phyloP scores from a whole-genome alignment of 1,140 invertebrate species.

The Drosophila hydei region DNA sequence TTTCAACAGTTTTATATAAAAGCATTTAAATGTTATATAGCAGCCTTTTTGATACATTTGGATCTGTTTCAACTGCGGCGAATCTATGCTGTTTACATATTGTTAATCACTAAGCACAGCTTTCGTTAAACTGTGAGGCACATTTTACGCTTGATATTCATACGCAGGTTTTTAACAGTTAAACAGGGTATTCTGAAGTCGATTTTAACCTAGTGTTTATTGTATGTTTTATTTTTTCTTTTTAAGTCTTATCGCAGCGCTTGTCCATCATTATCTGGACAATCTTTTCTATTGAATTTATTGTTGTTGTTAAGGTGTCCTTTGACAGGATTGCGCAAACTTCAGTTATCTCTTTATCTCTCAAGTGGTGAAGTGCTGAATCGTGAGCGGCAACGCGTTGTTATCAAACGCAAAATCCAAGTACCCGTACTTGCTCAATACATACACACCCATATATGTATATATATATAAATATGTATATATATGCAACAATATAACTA shows the following conservation, averaged over 20 bases:
- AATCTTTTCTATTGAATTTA: background rate
- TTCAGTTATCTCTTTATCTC: slow-evolving; percentile 33
- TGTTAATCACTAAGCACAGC: no score
- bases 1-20: no score
- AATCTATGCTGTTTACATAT: no score
- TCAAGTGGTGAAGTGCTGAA: slow-evolving; percentile 15
- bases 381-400: slow-evolving; percentile 25
- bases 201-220: background rate
- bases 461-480: background rate
- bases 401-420: slow-evolving; percentile 20
- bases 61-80: no score
- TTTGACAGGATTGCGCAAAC: slow-evolving; percentile 14
- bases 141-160: no score
- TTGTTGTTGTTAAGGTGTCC: background rate
- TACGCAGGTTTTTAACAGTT: no score
- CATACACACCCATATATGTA: background rate
- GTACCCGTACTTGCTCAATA: background rate
- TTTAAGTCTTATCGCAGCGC: slow-evolving; percentile 5
- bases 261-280: background rate
- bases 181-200: background rate
- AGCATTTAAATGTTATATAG: no score
- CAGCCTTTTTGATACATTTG: no score
- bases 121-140: no score
- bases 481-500: slow-evolving; percentile 6
- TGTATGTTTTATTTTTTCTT: background rate